Evolutionary conservation across 2,113 vertebrate genomes (phyloP), one percentile per base, ranked within the genome.

Genomic region (Sigmodon hispidus): DNA sequence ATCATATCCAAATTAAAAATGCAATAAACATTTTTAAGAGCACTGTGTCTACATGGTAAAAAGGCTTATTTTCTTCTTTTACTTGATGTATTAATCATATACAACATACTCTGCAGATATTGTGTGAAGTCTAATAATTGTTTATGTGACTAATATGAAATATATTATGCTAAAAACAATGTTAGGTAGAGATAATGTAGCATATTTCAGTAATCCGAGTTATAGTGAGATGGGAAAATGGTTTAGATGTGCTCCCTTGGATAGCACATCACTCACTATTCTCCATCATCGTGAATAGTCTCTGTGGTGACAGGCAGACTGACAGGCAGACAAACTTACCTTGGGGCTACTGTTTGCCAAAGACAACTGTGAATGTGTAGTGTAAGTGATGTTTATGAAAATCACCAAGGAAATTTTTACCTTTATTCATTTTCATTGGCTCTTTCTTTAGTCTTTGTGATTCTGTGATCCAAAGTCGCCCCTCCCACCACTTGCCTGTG

Each of bases 21-120:
- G 5, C 31, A 59, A 43, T 76, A 79, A 73, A 1, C 69, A 26
- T 73, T 95, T 96, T 94, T 52, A 45, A 93, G 90, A 90, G 2
- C 21, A 40, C 2, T 24, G 3, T 45, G 59, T 48, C 1, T 76
- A 63, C 43, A 75, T 0, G 48, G 16, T 48, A 87, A 36, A 85
- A 31, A 87, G 57, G 7, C 21, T 72, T 75, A 5, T 86, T 22
- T 45, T 36, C 50, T 90, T 91, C 73, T 45, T 84, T 48, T 22
- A 36, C 31, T 85, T 34, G 16, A 50, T 85, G 5, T 31, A 45
- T 40, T 92, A 43, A 85, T 26, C 69, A 73, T 29, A 57, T 21
- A 73, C 84, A 50, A 36, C 24, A 36, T 34, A 48, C 12, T 87
- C n/a, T 3, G 8, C n/a, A 85, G 76, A 57, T 85, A 8, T 79